phyloP scores from a whole-genome alignment of 2,888 invertebrate species.

The Dusona sp. region DNA sequence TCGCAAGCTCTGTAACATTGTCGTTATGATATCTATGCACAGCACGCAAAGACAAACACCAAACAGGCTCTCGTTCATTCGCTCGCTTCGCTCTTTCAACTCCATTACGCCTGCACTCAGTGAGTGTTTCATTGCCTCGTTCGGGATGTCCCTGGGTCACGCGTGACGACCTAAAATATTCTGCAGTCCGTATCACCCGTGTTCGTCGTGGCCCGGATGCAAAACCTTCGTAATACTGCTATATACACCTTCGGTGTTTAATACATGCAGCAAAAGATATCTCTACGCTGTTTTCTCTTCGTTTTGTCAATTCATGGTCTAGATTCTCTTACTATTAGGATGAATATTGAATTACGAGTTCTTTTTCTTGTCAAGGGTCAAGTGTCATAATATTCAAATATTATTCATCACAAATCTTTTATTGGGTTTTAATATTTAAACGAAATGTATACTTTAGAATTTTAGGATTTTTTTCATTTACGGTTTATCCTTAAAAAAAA shows the following conservation, averaged over 20 bases:
- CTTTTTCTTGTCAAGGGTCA: background rate
- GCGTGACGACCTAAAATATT: slow-evolving; percentile 63
- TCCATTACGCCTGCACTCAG: slow-evolving; percentile 22
- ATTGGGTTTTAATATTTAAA: no score
- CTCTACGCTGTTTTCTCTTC: background rate
- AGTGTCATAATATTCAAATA: no score
- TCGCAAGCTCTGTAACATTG: slow-evolving; percentile 7
- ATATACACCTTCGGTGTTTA: slow-evolving; percentile 10
- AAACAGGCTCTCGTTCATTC: slow-evolving; percentile 50
- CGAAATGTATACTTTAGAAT: background rate
- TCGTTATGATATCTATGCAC: slow-evolving; percentile 61
- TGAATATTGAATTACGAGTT: background rate
- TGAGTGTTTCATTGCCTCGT: slow-evolving; percentile 59
- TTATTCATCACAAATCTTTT: no score
- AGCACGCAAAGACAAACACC: slow-evolving; percentile 57
- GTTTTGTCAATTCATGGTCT: background rate
- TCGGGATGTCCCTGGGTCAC: slow-evolving; percentile 59
- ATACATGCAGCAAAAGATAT: background rate
- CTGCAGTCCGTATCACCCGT: slow-evolving; percentile 43
- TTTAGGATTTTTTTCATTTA: background rate
- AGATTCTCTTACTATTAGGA: background rate
- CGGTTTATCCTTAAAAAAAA: background rate
- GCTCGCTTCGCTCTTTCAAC: slow-evolving; percentile 28
- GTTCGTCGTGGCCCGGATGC: slow-evolving; percentile 34
- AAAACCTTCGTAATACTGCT: slow-evolving; percentile 29